phyloP scores from a whole-genome alignment of 2,113 vertebrate genomes.

The Alaudala cheleensis region DNA sequence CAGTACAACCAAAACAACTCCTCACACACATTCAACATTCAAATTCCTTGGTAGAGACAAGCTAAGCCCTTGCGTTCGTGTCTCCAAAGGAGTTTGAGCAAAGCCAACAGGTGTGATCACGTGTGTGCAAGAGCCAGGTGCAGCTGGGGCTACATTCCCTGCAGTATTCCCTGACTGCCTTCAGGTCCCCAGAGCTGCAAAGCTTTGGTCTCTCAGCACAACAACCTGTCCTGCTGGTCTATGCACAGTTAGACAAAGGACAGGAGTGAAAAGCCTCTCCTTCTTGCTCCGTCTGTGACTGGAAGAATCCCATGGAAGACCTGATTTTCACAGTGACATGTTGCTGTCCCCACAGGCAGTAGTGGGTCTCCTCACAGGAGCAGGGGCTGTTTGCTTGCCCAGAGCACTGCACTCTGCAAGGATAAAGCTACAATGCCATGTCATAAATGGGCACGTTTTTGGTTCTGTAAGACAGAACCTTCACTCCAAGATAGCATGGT shows the following conservation, averaged over 20 bases:
- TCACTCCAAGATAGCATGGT: rapidly evolving
- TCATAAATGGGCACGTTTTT: not conserved
- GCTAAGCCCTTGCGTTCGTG: not conserved
- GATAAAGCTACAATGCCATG: not conserved
- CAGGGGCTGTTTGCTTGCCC: not conserved
- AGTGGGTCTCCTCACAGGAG: rapidly evolving
- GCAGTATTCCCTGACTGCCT: not conserved
- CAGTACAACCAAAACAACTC: not conserved
- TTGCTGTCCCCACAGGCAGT: not conserved
- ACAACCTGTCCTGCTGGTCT: not conserved
- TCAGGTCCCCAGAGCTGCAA: not conserved
- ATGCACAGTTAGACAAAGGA: not conserved
- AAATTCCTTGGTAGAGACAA: not conserved
- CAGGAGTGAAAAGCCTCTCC: not conserved
- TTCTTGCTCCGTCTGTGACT: rapidly evolving
- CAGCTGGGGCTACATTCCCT: not conserved
- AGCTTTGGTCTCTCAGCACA: not conserved
- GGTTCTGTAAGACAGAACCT: not conserved
- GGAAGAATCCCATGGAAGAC: not conserved
- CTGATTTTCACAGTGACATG: not conserved
- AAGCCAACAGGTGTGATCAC: rapidly evolving
- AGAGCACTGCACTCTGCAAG: no score
- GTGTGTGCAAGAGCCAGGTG: rapidly evolving
- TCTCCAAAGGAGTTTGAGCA: not conserved
- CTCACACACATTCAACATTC: not conserved